phyloP scores from a whole-genome alignment of 2,888 invertebrate species.

The Cheiracanthium punctorium region DNA sequence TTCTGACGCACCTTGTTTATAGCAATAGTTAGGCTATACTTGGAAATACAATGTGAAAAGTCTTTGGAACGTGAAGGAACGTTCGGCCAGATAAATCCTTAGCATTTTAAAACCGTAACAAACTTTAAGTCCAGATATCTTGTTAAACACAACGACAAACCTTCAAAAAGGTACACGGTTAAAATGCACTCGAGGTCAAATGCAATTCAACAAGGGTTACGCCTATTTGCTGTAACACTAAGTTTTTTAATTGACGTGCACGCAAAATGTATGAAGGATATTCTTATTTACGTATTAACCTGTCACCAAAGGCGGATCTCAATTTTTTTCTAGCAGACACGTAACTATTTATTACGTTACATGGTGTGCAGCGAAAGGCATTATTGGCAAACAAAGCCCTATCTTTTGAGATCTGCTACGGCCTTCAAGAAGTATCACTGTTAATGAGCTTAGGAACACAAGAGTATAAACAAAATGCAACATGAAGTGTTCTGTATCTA shows the following conservation, averaged over 20 bases:
- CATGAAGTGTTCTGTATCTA: no score
- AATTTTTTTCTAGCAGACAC: neutral
- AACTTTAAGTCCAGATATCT: no score
- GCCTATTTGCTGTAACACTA: conserved; percentile 2
- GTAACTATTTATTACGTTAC: neutral
- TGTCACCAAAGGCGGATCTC: neutral
- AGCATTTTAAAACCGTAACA: no score
- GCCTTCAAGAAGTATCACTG: neutral
- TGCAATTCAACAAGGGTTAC: neutral
- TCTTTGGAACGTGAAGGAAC: no score
- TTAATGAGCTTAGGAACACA: no score
- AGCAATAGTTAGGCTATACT: no score
- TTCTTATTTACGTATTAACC: conserved; percentile 10
- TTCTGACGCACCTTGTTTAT: no score
- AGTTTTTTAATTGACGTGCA: conserved; percentile 8
- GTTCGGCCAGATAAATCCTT: no score
- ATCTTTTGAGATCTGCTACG: neutral
- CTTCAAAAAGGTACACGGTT: neutral
- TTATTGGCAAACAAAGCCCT: conserved; percentile 2
- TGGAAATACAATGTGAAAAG: no score
- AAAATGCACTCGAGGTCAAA: neutral
- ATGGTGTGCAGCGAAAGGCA: neutral
- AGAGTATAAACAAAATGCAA: no score
- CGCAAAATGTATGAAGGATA: neutral
- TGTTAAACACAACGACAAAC: no score